Conservation (phyloP, 2,797 vertebrate species). For the Merluccius polli region DNA sequence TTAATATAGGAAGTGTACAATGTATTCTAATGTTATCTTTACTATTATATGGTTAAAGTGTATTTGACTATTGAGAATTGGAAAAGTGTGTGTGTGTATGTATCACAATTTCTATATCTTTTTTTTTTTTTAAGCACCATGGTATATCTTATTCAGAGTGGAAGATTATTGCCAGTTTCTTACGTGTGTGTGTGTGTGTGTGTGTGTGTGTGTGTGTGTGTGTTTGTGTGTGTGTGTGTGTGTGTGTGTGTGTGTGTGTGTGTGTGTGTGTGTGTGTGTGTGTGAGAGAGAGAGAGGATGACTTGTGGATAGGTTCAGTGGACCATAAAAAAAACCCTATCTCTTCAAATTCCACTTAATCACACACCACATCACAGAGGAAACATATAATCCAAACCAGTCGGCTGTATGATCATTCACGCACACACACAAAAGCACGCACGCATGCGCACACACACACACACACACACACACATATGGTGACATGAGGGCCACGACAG, state of each 20-base stretch:
- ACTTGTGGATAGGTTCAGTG: conserved; percentile 39
- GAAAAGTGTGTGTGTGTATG: too few species aligned
- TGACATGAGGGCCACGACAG: not conserved
- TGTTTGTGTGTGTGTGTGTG: too few species aligned
- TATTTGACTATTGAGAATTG: too few species aligned
- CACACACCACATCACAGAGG: conserved; percentile 62
- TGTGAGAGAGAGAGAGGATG: conserved; percentile 31
- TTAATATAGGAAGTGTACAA: not conserved
- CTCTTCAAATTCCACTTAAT: conserved; percentile 65
- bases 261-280: too few species aligned
- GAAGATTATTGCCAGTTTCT: too few species aligned
- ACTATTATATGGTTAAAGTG: not conserved
- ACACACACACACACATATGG: conserved; percentile 9
- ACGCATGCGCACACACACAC: conserved; percentile 6
- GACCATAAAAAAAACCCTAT: conserved; percentile 52
- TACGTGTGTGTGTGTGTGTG: too few species aligned
- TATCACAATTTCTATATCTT: too few species aligned
- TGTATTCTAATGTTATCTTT: not conserved
- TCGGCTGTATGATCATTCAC: conserved; percentile 51
- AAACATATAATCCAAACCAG: conserved; percentile 64
- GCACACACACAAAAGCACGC: conserved; percentile 18
- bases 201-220: too few species aligned
- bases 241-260: too few species aligned
- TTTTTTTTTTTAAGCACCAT: too few species aligned
- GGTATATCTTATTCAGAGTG: too few species aligned